Evolutionary conservation across 2,888 invertebrate species (phyloP), one percentile per base, ranked within the genome.

Genomic region (Rhodophaea formosa): DNA sequence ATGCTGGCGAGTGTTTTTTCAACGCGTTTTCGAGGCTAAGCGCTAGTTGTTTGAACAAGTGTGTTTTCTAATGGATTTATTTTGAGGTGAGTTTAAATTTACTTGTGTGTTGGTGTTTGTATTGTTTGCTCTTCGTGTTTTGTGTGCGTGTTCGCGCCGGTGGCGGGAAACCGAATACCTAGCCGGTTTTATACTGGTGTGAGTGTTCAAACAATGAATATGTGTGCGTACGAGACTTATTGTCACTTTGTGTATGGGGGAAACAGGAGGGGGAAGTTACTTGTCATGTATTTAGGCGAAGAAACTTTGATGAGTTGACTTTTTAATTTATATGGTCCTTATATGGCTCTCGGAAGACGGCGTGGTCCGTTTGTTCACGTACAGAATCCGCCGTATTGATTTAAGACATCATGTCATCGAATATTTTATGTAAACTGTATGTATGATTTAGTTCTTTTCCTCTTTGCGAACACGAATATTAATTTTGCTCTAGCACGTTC

Each of bases 11-110:
- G 87, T 89, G 88, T 90, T 91, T 90, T 91, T 91, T 90, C 88
- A 88, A 88, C 88, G 88, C 86, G 88, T 88, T 89, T 91, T 89
- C 90, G 90, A 90, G 90, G 90, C 89, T 90, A 88, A 89, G 88
- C 90, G 90, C 85, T 90, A 88, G 88, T 86, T 91, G 90, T 91
- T 91, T 91, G 89, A 90, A 91, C 91, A 90, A 91, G 89, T 91
- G 91, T 91, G 90, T 91, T 90, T 91, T 91, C 91, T 91, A 91
- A 91, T 91, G 91, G 91, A 90, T 90, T 90, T 91, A 90, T 91
- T 91, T 90, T 91, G 88, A 91, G 91, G 91, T 91, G 90, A 91
- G 90, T 90, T 90, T 87, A 90, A 91, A 89, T 89, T 90, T 90
- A 90, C 90, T 88, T 87, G 85, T 84, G 84, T 90, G 90, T 86